These are phyloP conservation scores for Cheilosia variabilis DNA, from an alignment of 2,888 invertebrate species.

Conservation along the genomic window DNA sequence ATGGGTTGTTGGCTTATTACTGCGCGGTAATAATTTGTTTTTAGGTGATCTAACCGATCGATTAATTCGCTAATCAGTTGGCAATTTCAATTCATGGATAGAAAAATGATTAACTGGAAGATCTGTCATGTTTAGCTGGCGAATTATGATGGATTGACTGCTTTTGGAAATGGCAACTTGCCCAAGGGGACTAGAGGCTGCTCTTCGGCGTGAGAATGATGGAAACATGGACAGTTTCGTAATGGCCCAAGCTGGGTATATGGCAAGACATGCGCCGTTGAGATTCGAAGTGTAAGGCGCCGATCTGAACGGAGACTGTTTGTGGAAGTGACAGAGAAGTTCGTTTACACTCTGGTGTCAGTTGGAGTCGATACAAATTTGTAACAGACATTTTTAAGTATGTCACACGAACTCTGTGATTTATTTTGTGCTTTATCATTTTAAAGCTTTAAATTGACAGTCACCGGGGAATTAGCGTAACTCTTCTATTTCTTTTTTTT, in stretches of 20 bases:
- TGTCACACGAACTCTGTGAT: no score
- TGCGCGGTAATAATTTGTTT: slow-evolving; percentile 50
- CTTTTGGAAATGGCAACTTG: slow-evolving; percentile 26
- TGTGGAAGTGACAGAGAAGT: no score
- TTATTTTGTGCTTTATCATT: no score
- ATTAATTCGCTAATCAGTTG: slow-evolving; percentile 58
- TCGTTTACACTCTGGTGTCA: no score
- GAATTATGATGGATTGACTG: slow-evolving; percentile 34
- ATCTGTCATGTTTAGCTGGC: slow-evolving; percentile 33
- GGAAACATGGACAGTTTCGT: background rate
- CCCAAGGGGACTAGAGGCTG: background rate
- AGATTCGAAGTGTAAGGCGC: background rate
- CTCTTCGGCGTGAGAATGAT: slow-evolving; percentile 27
- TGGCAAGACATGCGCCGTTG: background rate
- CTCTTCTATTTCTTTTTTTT: no score
- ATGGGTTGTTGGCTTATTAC: slow-evolving; percentile 55
- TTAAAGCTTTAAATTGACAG: no score
- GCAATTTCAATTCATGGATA: slow-evolving; percentile 32
- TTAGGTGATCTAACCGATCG: slow-evolving; percentile 51
- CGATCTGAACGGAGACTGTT: no score
- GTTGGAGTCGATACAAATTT: no score
- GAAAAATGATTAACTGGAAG: slow-evolving; percentile 24
- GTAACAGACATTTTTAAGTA: no score
- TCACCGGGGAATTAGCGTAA: no score
- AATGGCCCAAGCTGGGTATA: background rate